A percentile compares a stretch with the other conserved stretches of the same genome.
These are phyloP conservation scores for Rhyacophila brunnea DNA, from an alignment of 1,140 invertebrate species.

Conservation along the genomic window DNA sequence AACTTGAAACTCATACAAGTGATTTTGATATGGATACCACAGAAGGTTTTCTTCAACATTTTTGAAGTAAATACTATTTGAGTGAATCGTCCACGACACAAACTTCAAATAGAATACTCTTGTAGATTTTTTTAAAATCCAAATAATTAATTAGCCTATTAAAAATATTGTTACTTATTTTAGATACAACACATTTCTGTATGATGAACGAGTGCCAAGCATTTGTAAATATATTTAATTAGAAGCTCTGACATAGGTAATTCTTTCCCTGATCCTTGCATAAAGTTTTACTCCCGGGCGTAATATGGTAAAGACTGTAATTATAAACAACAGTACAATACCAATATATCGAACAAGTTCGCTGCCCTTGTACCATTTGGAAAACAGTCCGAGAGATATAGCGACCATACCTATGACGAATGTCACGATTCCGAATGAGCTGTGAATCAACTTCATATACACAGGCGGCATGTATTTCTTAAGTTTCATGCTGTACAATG, in stretches of 20 bases:
- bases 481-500: conserved; percentile 48
- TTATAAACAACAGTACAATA: conserved; percentile 41
- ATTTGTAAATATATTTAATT: conserved; percentile 18
- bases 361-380: conserved; percentile 45
- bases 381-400: conserved; percentile 46
- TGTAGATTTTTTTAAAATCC: too few species aligned
- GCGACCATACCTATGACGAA: conserved; percentile 45
- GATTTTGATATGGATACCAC: too few species aligned
- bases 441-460: conserved; percentile 50
- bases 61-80: too few species aligned
- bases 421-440: conserved; percentile 45
- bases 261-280: conserved; percentile 48
- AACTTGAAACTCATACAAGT: too few species aligned
- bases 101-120: too few species aligned
- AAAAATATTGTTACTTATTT: too few species aligned
- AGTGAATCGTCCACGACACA: too few species aligned
- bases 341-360: conserved; percentile 40
- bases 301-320: conserved; percentile 47
- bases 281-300: conserved; percentile 49
- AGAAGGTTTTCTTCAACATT: too few species aligned
- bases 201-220: too few species aligned
- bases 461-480: conserved; percentile 46
- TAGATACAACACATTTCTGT: too few species aligned
- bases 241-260: conserved; percentile 28
- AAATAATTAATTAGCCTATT: not conserved